Evolutionary conservation across 2,888 invertebrate species (phyloP).

Genomic region (Steinernema carpocapsae): DNA sequence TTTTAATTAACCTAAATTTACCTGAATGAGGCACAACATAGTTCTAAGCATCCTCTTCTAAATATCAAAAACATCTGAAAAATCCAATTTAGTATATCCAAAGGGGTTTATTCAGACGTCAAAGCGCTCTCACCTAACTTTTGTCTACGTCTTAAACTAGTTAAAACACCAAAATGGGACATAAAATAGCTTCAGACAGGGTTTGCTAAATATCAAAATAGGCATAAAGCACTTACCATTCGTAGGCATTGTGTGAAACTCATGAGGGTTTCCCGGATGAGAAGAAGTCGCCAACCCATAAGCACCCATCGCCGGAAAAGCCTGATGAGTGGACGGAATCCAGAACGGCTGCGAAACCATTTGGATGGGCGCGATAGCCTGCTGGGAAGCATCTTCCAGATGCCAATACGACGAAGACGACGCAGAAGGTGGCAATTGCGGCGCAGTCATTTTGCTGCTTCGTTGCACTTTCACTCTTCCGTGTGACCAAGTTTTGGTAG

Average conservation of each 20-base stretch:
- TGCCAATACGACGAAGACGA: constrained; percentile 25
- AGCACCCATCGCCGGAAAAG: constrained; percentile 10
- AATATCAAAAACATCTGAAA: no score
- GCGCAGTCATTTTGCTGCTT: constrained; percentile 22
- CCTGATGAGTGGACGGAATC: constrained; percentile 25
- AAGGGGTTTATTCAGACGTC: no score
- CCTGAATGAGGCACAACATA: no score
- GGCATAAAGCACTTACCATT: not conserved
- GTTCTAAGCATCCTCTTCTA: no score
- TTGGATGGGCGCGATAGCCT: constrained; percentile 14
- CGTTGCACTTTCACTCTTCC: constrained; percentile 33
- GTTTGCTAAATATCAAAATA: no score
- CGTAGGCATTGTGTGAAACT: not conserved
- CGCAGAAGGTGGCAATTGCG: not conserved
- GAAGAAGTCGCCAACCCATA: constrained; percentile 13
- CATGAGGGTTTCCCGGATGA: not conserved
- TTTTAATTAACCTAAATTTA: no score
- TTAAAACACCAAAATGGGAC: no score
- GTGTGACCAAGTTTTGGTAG: constrained; percentile 33
- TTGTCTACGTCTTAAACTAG: no score
- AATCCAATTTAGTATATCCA: no score
- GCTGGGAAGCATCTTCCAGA: constrained; percentile 25
- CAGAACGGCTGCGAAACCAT: constrained; percentile 32
- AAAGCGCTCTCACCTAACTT: no score
- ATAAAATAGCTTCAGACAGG: no score